These are phyloP conservation scores for Rallus limicola DNA, from an alignment of 2,113 vertebrate species.

Conservation along the genomic window DNA sequence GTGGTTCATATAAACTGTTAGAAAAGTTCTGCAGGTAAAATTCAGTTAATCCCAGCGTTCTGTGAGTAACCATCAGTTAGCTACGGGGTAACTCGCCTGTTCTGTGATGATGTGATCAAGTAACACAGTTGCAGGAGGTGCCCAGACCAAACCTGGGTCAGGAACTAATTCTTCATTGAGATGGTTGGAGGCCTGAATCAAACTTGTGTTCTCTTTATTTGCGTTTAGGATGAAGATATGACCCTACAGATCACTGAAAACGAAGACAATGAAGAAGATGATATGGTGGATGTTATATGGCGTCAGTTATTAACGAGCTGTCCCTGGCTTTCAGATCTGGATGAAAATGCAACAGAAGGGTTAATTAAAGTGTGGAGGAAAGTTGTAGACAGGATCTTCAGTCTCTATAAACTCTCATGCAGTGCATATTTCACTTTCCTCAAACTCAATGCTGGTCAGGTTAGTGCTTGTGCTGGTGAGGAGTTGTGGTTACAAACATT, in stretches of 20 bases:
- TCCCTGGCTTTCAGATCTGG: conserved; percentile 91
- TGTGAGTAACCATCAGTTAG: background rate
- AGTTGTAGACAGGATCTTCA: conserved; percentile 96
- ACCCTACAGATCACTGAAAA: conserved; percentile 90
- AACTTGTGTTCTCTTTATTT: background rate
- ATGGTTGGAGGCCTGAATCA: background rate
- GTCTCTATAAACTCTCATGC: conserved; percentile 94
- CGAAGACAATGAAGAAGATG: conserved; percentile 92
- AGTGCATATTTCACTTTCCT: conserved; percentile 98
- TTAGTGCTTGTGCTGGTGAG: background rate
- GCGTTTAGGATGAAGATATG: conserved; percentile 92
- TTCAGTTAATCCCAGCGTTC: background rate
- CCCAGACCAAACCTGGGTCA: background rate
- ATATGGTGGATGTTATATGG: conserved; percentile 97
- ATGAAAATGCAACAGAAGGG: conserved; percentile 89
- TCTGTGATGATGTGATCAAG: background rate
- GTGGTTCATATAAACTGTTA: background rate
- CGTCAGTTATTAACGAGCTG: conserved; percentile 89
- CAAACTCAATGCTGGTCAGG: conserved; percentile 96
- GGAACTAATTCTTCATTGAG: background rate
- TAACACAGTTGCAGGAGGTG: background rate
- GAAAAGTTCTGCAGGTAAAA: background rate
- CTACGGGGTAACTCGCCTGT: background rate
- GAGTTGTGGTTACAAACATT: background rate
- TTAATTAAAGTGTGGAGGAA: conserved; percentile 93